phyloP scores from a whole-genome alignment of 2,888 invertebrate species.

The Dicyrtoma fusca region DNA sequence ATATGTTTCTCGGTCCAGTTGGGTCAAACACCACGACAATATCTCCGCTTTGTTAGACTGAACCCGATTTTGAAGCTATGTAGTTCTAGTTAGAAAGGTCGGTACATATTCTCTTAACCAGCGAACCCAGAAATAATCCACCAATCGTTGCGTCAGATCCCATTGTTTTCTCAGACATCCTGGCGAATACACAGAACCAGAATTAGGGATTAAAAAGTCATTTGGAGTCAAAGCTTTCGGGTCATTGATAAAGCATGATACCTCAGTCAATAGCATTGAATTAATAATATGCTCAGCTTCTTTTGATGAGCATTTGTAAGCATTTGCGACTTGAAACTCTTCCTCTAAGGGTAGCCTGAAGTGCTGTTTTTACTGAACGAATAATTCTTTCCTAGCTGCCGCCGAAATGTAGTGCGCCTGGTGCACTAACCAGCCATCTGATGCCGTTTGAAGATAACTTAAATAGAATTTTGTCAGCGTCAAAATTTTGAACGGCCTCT shows the following conservation, averaged over 20 bases:
- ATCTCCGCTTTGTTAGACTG: too few species aligned
- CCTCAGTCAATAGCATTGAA: neutral
- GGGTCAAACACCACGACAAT: too few species aligned
- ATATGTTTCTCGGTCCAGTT: too few species aligned
- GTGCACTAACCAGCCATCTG: too few species aligned
- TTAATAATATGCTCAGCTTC: neutral
- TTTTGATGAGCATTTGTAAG: neutral
- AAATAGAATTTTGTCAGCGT: too few species aligned
- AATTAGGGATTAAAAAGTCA: too few species aligned
- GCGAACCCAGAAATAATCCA: neutral
- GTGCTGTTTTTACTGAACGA: neutral
- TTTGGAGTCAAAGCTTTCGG: neutral
- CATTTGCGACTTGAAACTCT: neutral
- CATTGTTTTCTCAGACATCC: constrained; percentile 6
- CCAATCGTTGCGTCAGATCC: neutral
- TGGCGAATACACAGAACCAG: too few species aligned
- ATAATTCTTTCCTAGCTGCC: neutral
- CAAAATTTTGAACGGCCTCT: too few species aligned
- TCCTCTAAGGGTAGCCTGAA: neutral
- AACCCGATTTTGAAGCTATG: too few species aligned
- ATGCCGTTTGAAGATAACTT: too few species aligned
- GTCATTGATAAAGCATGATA: neutral
- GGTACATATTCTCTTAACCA: neutral
- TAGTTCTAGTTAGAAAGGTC: too few species aligned
- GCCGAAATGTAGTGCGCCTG: too few species aligned